These are phyloP conservation scores for Acanthis flammea DNA, from an alignment of 2,797 vertebrate species.

Conservation along the genomic window DNA sequence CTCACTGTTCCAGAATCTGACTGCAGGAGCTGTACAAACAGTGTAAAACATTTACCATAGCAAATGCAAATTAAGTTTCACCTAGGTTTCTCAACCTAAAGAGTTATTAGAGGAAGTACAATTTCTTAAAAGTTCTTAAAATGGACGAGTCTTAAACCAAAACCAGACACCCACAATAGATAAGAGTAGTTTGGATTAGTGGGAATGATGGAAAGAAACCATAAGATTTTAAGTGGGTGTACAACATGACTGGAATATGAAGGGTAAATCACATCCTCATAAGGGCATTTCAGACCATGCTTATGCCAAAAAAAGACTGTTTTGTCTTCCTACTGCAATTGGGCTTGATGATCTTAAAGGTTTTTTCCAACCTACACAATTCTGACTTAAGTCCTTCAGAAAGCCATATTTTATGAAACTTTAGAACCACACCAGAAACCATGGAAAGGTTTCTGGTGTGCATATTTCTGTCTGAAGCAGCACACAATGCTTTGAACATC, in stretches of 20 bases:
- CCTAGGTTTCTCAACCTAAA: background rate
- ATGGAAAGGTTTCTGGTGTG: background rate
- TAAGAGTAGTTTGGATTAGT: background rate
- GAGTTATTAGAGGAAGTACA: background rate
- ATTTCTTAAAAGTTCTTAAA: background rate
- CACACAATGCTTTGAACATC: slow-evolving; percentile 34
- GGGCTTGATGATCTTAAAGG: background rate
- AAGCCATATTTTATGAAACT: background rate
- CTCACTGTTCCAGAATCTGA: background rate
- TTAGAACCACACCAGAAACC: background rate
- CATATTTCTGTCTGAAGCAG: background rate
- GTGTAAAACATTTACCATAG: background rate
- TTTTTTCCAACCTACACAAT: background rate
- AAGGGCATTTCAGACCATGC: background rate
- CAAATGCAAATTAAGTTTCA: background rate
- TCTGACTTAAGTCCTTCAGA: background rate
- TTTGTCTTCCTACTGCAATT: background rate
- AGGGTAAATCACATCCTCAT: background rate
- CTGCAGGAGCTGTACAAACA: background rate
- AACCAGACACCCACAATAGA: background rate
- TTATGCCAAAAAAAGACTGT: background rate
- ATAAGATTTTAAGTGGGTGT: background rate
- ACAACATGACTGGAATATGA: background rate
- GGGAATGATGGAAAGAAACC: background rate
- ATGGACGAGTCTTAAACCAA: background rate